phyloP scores from a whole-genome alignment of 2,888 invertebrate genomes.

The Hirtodrosophila confusa region DNA sequence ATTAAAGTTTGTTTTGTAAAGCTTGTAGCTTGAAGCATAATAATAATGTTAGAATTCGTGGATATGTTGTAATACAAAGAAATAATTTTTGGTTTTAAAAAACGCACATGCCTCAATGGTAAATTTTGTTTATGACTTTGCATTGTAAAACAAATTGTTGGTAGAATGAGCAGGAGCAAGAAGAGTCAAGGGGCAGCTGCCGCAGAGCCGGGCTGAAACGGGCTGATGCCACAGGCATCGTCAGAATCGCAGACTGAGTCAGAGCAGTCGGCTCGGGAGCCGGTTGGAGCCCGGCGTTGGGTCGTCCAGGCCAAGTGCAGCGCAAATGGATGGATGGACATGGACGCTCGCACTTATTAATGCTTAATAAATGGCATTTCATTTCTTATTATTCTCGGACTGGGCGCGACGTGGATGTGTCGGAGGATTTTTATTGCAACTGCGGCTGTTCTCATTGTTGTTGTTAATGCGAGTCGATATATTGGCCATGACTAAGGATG shows the following conservation, averaged over 20 bases:
- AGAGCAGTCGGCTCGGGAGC: constrained; percentile 29
- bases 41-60: too few relatives aligned
- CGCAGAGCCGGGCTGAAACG: constrained; percentile 1
- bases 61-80: too few relatives aligned
- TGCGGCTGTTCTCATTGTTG: constrained; percentile 45
- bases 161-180: constrained; percentile 8
- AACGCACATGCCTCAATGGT: neutral
- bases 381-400: constrained; percentile 82
- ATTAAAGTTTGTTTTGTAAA: too few relatives aligned
- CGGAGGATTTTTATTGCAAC: constrained; percentile 71
- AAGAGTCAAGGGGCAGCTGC: constrained; percentile 3
- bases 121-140: neutral
- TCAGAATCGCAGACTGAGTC: constrained; percentile 36
- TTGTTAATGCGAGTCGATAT: constrained; percentile 78
- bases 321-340: constrained; percentile 67
- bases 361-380: constrained; percentile 84
- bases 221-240: constrained; percentile 26
- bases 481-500: constrained; percentile 79
- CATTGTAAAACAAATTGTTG: constrained; percentile 1
- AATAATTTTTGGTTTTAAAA: neutral
- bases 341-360: constrained; percentile 83
- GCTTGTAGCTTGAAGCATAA: too few relatives aligned
- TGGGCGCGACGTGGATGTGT: constrained; percentile 74
- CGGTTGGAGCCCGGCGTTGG: constrained; percentile 20
- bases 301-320: constrained; percentile 53